These are phyloP conservation scores for Melinopterus prodromus DNA, from an alignment of 2,888 invertebrate genomes.

Conservation along the genomic window DNA sequence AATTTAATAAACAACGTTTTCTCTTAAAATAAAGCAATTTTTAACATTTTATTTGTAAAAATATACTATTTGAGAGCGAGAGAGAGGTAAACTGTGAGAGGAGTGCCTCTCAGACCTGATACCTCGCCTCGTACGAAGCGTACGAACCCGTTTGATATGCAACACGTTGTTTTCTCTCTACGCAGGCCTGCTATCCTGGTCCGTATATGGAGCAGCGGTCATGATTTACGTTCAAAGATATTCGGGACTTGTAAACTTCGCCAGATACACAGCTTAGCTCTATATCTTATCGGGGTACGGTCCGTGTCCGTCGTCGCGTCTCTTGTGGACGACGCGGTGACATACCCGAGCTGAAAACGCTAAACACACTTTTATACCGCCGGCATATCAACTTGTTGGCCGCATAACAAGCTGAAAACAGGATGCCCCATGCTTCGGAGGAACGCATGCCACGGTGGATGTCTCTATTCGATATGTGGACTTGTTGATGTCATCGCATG, in stretches of 20 bases:
- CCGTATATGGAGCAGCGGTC: slow-evolving; percentile 56
- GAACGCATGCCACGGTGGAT: background rate
- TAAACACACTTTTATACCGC: background rate
- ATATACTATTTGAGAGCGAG: background rate
- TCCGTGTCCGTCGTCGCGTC: background rate
- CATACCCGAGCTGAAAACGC: background rate
- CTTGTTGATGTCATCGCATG: background rate
- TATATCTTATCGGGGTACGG: slow-evolving; percentile 54
- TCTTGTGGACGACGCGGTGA: background rate
- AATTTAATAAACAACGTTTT: too few species aligned
- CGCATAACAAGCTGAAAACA: background rate
- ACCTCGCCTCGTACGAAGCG: slow-evolving; percentile 5
- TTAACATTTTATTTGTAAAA: background rate
- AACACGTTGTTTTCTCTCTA: slow-evolving; percentile 43
- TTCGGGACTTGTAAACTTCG: slow-evolving; percentile 57
- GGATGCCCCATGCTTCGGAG: background rate
- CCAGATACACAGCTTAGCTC: slow-evolving; percentile 56
- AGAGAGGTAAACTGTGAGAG: background rate
- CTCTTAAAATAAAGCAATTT: too few species aligned
- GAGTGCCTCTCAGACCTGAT: background rate
- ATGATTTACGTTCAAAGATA: slow-evolving; percentile 59
- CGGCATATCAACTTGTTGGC: background rate
- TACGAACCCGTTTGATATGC: slow-evolving; percentile 49
- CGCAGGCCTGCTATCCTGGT: slow-evolving; percentile 48
- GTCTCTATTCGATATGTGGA: background rate